These are phyloP conservation scores for Pseudomyrmex flavicornis DNA, from an alignment of 1,140 invertebrate genomes.

Conservation along the genomic window DNA sequence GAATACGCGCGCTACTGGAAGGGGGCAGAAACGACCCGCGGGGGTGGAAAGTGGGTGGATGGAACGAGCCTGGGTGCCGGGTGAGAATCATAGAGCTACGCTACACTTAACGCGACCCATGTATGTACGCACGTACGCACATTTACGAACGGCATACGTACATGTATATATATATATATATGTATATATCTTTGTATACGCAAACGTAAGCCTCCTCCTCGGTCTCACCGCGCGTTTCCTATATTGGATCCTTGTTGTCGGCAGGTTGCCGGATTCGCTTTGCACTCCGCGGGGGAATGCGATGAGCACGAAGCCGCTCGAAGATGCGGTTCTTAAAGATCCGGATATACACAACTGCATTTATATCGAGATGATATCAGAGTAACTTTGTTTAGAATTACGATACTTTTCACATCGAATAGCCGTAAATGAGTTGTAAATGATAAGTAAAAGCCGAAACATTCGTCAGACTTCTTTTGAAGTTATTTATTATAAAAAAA, in stretches of 20 bases:
- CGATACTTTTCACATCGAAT: neutral
- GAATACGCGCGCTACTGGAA: constrained; percentile 13
- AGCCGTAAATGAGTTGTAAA: neutral
- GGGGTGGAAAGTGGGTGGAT: constrained; percentile 50
- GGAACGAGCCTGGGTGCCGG: constrained; percentile 65
- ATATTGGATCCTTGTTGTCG: constrained; percentile 71
- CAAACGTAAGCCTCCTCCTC: constrained; percentile 54
- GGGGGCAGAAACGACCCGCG: constrained; percentile 36
- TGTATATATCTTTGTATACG: neutral
- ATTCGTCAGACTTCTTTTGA: neutral
- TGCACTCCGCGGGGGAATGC: constrained; percentile 36
- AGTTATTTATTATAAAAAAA: too few species aligned
- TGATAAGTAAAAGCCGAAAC: neutral
- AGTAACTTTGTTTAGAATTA: neutral
- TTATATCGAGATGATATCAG: constrained; percentile 31
- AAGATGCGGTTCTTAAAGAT: constrained; percentile 13
- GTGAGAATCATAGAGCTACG: constrained; percentile 78
- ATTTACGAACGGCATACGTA: constrained; percentile 10
- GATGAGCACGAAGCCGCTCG: constrained; percentile 25
- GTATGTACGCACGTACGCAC: constrained; percentile 54
- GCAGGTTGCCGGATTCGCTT: constrained; percentile 72
- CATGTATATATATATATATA: neutral
- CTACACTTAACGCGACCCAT: constrained; percentile 79
- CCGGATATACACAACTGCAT: constrained; percentile 1
- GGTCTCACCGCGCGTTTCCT: constrained; percentile 19